A percentile compares a stretch with the other conserved stretches of the same genome.
Conservation (phyloP, 2,888 invertebrate genomes). For the Campopleginae sp. region DNA sequence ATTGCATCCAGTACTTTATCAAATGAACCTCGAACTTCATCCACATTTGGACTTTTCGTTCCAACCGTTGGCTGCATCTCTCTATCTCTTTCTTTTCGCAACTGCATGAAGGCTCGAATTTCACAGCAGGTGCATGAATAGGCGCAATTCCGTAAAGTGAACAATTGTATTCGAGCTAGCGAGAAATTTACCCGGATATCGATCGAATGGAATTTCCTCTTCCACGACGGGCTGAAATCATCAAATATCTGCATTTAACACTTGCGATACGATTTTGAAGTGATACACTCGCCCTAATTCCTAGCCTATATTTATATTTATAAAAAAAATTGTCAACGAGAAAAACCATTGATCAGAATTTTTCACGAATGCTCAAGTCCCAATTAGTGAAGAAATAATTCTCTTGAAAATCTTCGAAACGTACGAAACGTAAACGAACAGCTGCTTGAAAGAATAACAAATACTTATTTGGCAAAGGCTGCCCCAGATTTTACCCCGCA, state of each 20-base stretch:
- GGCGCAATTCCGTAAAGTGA: constrained; percentile 35
- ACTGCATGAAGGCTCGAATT: constrained; percentile 12
- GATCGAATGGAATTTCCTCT: constrained; percentile 56
- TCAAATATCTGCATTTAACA: constrained; percentile 55
- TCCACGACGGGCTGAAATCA: constrained; percentile 37
- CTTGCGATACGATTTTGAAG: constrained; percentile 55
- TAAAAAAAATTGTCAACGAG: not conserved
- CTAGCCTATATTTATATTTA: not conserved
- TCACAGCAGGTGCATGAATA: constrained; percentile 12
- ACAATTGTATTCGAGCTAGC: constrained; percentile 49
- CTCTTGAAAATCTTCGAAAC: too few species aligned
- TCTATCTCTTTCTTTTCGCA: constrained; percentile 11
- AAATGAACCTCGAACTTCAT: not conserved
- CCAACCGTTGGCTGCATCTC: not conserved
- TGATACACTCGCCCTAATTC: constrained; percentile 26
- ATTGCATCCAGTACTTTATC: constrained; percentile 18
- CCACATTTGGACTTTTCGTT: constrained; percentile 14
- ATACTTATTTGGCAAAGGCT: not conserved
- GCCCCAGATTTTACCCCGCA: not conserved
- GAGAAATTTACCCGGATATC: constrained; percentile 42
- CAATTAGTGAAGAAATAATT: too few species aligned
- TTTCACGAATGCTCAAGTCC: not conserved
- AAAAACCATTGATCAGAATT: not conserved
- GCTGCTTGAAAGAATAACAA: not conserved
- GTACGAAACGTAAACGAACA: not conserved